phyloP scores from a whole-genome alignment of 2,888 invertebrate genomes.

The Sicus ferrugineus region DNA sequence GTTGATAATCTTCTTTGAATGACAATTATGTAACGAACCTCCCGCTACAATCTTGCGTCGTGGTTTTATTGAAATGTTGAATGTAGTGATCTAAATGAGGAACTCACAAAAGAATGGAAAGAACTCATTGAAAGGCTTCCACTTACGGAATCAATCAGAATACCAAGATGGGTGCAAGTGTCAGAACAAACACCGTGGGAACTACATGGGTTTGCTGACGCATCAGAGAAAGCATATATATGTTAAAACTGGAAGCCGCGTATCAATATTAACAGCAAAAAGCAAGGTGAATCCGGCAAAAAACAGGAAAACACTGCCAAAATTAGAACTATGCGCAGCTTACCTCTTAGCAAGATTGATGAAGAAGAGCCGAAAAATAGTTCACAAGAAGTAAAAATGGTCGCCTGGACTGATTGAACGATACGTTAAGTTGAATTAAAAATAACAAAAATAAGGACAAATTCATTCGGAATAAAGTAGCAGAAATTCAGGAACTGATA shows the following conservation, averaged over 20 bases:
- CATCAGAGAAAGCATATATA: slow-evolving; percentile 25
- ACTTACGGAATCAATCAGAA: background rate
- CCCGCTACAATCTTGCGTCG: no score
- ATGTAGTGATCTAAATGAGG: slow-evolving; percentile 12
- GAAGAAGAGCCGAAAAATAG: background rate
- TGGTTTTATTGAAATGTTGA: no score
- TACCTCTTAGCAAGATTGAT: slow-evolving; percentile 19
- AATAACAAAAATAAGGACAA: no score
- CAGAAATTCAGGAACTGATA: no score
- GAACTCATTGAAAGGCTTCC: slow-evolving; percentile 1
- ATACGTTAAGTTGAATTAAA: slow-evolving; percentile 33
- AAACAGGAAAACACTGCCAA: slow-evolving; percentile 10
- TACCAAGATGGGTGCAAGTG: background rate
- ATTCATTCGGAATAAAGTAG: no score
- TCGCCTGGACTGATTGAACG: slow-evolving; percentile 31
- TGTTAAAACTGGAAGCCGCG: background rate
- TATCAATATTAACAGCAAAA: slow-evolving; percentile 8
- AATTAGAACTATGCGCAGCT: slow-evolving; percentile 10
- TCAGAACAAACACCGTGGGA: background rate
- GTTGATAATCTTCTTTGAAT: no score
- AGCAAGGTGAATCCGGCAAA: slow-evolving; percentile 25
- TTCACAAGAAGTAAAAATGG: background rate
- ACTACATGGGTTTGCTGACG: slow-evolving; percentile 17
- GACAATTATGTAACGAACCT: no score
- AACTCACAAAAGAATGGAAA: slow-evolving; percentile 23